phyloP scores from a whole-genome alignment of 1,140 invertebrate species.

The Mya arenaria region DNA sequence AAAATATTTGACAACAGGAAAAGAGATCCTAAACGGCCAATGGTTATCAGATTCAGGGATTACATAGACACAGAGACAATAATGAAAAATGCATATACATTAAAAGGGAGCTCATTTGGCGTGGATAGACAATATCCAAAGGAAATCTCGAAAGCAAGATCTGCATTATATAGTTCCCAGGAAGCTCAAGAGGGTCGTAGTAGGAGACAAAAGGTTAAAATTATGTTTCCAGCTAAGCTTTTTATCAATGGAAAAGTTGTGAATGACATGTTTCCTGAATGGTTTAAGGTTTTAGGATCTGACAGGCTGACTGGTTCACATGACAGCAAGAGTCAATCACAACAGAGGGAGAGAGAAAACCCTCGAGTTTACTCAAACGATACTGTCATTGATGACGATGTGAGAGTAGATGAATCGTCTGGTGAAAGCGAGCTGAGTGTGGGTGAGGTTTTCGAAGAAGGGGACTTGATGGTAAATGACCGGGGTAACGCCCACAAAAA shows the following conservation, averaged over 20 bases:
- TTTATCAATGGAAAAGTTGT: slow-evolving; percentile 19
- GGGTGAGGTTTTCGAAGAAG: no score
- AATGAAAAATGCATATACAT: slow-evolving; percentile 1
- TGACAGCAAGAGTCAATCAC: background rate
- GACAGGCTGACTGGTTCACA: background rate
- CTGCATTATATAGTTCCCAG: slow-evolving; percentile 14
- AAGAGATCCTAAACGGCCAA: background rate
- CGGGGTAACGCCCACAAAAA: no score
- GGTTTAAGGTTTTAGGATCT: slow-evolving; percentile 1
- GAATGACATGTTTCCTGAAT: slow-evolving; percentile 28
- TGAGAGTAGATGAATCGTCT: no score
- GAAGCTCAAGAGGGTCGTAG: background rate
- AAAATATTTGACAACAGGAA: background rate
- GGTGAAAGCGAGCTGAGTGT: no score
- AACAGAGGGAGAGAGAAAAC: background rate
- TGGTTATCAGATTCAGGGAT: slow-evolving; percentile 34
- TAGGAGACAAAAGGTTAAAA: slow-evolving; percentile 15
- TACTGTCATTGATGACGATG: no score
- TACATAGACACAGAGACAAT: slow-evolving; percentile 27
- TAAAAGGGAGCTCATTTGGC: slow-evolving; percentile 5
- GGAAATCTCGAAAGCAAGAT: slow-evolving; percentile 5
- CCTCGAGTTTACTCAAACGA: background rate
- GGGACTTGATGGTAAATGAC: no score
- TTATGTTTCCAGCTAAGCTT: slow-evolving; percentile 19
- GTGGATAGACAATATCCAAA: slow-evolving; percentile 30